Percentiles rank a stretch among this genome's conserved stretches.
phyloP scores from a whole-genome alignment of 2,797 vertebrate genomes.

The Gephyroberyx darwinii region DNA sequence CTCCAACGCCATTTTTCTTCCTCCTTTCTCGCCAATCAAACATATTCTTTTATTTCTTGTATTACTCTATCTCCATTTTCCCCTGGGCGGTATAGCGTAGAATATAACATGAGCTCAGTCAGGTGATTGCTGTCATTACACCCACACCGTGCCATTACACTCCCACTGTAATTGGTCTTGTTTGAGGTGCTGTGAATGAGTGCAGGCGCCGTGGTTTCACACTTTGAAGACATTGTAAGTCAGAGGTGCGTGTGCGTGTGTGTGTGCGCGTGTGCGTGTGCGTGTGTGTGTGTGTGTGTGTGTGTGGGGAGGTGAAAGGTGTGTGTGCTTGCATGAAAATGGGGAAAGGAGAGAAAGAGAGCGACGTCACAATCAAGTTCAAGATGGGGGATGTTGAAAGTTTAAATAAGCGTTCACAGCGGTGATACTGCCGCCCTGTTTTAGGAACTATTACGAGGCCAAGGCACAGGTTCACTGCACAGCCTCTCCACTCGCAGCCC shows the following conservation, averaged over 20 bases:
- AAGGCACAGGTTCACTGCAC: slow-evolving; percentile 28
- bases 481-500: slow-evolving; percentile 31
- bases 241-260: slow-evolving; percentile 22
- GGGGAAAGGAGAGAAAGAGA: no score
- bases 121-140: slow-evolving; percentile 69
- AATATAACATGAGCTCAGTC: slow-evolving; percentile 48
- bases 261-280: no score
- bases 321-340: neutral
- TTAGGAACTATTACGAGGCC: slow-evolving; percentile 12
- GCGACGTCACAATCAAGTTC: neutral
- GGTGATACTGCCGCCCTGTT: slow-evolving; percentile 19
- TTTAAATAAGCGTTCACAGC: slow-evolving; percentile 36
- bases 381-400: slow-evolving; percentile 26
- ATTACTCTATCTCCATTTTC: slow-evolving; percentile 10
- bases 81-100: slow-evolving; percentile 24
- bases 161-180: slow-evolving; percentile 58
- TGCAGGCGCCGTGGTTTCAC: slow-evolving; percentile 63
- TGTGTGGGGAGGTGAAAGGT: neutral
- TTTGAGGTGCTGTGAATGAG: slow-evolving; percentile 61
- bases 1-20: slow-evolving; percentile 29
- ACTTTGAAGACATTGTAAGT: slow-evolving; percentile 61
- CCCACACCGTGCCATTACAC: slow-evolving; percentile 58
- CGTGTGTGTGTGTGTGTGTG: neutral
- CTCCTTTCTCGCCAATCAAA: slow-evolving; percentile 19
- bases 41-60: slow-evolving; percentile 2